These are phyloP conservation scores for Andrena cerasifolii DNA, from an alignment of 1,140 invertebrate genomes.

Conservation along the genomic window DNA sequence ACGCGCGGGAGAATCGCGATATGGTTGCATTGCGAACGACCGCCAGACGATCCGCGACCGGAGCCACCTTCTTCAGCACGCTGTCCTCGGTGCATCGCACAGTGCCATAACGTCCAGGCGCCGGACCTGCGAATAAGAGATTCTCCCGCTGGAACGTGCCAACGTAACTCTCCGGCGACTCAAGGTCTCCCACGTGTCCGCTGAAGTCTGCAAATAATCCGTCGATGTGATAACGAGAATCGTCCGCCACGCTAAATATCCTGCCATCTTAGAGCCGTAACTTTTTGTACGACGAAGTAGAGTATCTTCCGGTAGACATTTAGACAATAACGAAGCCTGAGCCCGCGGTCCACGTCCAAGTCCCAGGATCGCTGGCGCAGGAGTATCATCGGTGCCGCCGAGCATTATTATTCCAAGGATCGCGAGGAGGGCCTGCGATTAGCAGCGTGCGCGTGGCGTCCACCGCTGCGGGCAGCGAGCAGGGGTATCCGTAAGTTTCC, in stretches of 20 bases:
- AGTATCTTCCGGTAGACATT: background rate
- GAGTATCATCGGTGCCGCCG: too few species aligned
- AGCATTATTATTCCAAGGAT: too few species aligned
- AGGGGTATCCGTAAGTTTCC: constrained; percentile 39
- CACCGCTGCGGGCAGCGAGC: constrained; percentile 17
- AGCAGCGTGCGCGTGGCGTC: background rate
- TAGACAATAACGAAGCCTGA: background rate
- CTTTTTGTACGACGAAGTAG: constrained; percentile 11
- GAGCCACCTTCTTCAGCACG: background rate
- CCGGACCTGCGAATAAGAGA: background rate
- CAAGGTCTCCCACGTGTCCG: background rate
- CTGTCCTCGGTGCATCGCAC: background rate
- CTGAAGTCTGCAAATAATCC: constrained; percentile 4
- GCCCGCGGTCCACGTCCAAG: background rate
- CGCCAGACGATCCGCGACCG: background rate
- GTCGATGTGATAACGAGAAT: constrained; percentile 45
- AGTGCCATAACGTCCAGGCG: constrained; percentile 53
- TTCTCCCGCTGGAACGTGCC: constrained; percentile 12
- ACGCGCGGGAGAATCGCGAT: constrained; percentile 35
- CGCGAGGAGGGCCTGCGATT: background rate
- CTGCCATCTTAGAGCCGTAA: constrained; percentile 42
- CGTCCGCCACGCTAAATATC: constrained; percentile 15
- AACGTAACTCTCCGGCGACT: constrained; percentile 16
- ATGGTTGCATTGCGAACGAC: constrained; percentile 36
- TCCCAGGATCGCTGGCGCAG: background rate